A percentile compares a stretch with the other conserved stretches of the same genome.
These are phyloP conservation scores for Alitta virens DNA, from an alignment of 2,888 invertebrate species.

Conservation along the genomic window DNA sequence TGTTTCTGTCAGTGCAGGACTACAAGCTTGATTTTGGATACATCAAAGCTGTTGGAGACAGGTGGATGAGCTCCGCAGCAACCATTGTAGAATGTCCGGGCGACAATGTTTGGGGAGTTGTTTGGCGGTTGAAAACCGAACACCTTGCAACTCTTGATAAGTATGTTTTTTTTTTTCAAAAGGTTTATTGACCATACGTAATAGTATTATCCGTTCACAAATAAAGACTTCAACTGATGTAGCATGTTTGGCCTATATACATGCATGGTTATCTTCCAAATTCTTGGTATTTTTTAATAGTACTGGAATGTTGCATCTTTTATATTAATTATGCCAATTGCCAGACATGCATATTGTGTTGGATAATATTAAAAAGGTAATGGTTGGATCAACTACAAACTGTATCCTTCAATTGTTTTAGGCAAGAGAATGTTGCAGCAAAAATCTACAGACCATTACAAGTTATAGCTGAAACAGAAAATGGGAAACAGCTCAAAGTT, in stretches of 20 bases:
- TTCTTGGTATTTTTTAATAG: too few relatives aligned
- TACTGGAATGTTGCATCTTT: too few relatives aligned
- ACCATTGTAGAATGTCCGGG: conserved; percentile 72
- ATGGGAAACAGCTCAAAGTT: conserved; percentile 63
- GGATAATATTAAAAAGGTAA: too few relatives aligned
- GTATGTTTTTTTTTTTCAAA: conserved; percentile 58
- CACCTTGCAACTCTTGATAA: conserved; percentile 69
- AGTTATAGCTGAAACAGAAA: conserved; percentile 64
- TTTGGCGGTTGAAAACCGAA: conserved; percentile 71
- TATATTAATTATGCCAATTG: too few relatives aligned
- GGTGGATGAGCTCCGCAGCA: conserved; percentile 81
- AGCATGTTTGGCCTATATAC: too few relatives aligned
- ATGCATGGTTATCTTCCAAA: too few relatives aligned
- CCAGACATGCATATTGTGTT: too few relatives aligned
- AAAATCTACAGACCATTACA: conserved; percentile 65
- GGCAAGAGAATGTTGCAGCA: conserved; percentile 69
- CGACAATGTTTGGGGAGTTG: conserved; percentile 69
- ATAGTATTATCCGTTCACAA: too few relatives aligned
- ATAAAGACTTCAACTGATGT: too few relatives aligned
- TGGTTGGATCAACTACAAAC: too few relatives aligned
- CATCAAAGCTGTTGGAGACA: too few relatives aligned
- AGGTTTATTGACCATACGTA: too few relatives aligned
- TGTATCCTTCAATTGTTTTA: conserved; percentile 17
- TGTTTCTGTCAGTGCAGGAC: background rate
- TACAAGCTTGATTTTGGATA: conserved; percentile 55